These are phyloP conservation scores for Ochotona princeps DNA, from an alignment of 2,113 vertebrate genomes.

Conservation along the genomic window DNA sequence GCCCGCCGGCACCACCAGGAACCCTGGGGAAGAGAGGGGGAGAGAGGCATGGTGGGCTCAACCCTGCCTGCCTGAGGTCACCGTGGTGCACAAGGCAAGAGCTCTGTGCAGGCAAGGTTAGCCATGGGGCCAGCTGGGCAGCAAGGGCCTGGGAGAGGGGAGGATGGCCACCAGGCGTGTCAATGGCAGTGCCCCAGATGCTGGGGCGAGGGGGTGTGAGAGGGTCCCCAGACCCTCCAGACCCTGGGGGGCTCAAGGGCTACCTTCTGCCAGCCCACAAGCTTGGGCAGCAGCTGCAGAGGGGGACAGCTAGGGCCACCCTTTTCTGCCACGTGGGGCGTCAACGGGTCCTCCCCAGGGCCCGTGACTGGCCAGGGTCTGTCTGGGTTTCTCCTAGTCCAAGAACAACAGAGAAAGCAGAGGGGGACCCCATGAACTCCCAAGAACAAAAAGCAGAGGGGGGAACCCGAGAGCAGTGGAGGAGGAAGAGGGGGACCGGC, in stretches of 20 bases:
- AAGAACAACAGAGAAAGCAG: too few species aligned
- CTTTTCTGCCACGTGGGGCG: background rate
- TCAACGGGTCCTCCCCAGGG: background rate
- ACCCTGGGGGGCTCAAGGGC: too few species aligned
- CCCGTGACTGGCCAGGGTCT: too few species aligned
- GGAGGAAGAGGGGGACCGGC: too few species aligned
- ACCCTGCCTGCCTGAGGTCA: background rate
- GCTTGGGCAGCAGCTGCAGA: fast-evolving
- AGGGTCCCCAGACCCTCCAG: background rate
- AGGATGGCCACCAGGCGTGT: background rate
- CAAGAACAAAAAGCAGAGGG: too few species aligned
- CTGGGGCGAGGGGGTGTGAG: background rate
- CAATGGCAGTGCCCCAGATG: fast-evolving
- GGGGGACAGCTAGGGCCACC: background rate
- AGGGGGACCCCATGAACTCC: too few species aligned
- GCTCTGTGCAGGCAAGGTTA: background rate
- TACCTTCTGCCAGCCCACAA: background rate
- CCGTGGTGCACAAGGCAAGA: background rate
- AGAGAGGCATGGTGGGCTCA: fast-evolving
- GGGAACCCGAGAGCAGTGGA: too few species aligned
- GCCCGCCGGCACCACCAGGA: constrained; percentile 95
- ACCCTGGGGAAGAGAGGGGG: constrained; percentile 86
- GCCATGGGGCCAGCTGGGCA: too few species aligned
- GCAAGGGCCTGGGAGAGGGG: background rate
- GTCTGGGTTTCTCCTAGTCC: too few species aligned